Evolutionary conservation across 2,113 vertebrate genomes (phyloP), one percentile per base, ranked within the genome.

Genomic region (Chaetorhynchus papuensis): DNA sequence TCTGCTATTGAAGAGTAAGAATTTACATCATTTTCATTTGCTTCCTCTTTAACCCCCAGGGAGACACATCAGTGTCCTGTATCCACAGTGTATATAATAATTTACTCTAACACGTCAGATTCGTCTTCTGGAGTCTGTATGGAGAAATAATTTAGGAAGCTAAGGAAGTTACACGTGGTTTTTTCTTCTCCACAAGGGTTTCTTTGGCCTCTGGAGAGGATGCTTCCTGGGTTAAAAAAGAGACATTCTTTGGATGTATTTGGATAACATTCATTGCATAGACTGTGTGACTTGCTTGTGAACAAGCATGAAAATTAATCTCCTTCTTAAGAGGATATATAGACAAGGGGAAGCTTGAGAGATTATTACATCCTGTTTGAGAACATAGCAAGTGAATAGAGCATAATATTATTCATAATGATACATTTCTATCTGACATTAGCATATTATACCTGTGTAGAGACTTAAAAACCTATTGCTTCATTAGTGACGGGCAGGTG

Each of bases 301-400:
- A 95, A 96, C 35, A 7, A 93, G 76, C 75, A 78, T 44, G 52
- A 83, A 88, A 93, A 90, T 94, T 93, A 92, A 94, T 96, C 83
- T 91, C 7, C 86, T 85, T n/a, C 65, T 83, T 87, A 96, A 92
- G 92, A 86, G 83, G 76, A 72, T 88, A 63, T 83, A 76, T 83
- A 96, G 85, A 94, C 82, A 91, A 95, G 83, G 49, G 79, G 83
- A 95, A 87, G 41, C 83, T 86, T 89, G 72, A 95, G 83, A 92
- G 60, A 88, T 90, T 83, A 75, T 92, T 90, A 60, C 82, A 88
- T 86, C 63, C 76, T 78, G 60, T 94, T 86, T 86, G 71, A 94
- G 79, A 71, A 81, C 23, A 20, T 37, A 90, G 22, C 64, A 71
- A 95, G 47, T 83, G 87, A 97, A 81, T 64, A 90, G 71, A 95